These are phyloP conservation scores for Sesia apiformis DNA, from an alignment of 2,888 invertebrate genomes.

Conservation along the genomic window DNA sequence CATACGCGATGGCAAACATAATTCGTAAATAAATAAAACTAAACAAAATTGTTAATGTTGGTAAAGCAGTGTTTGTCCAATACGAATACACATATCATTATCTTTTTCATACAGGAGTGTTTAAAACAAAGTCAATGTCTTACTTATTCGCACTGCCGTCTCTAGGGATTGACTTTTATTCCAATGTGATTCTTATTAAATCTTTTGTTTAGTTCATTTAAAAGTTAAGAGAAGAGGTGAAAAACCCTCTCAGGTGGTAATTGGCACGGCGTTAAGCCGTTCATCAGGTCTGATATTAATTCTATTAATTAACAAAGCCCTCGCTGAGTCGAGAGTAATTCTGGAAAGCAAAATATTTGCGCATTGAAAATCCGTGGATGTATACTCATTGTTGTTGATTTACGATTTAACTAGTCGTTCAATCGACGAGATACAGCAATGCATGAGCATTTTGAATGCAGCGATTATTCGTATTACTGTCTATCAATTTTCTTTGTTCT, in stretches of 20 bases:
- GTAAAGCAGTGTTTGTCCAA: too few species aligned
- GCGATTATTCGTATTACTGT: not conserved
- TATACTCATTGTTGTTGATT: conserved; percentile 52
- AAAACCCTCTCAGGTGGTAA: not conserved
- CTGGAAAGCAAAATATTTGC: conserved; percentile 47
- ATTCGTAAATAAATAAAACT: too few species aligned
- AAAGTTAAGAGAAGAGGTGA: not conserved
- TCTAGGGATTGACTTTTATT: too few species aligned
- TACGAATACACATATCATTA: too few species aligned
- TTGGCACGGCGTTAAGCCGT: conserved; percentile 14
- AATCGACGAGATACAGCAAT: conserved; percentile 37
- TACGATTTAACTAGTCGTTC: conserved; percentile 64
- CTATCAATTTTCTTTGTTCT: too few species aligned
- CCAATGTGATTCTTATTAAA: too few species aligned
- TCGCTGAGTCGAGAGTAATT: conserved; percentile 35
- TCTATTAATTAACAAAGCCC: conserved; percentile 51
- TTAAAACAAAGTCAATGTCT: too few species aligned
- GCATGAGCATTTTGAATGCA: conserved; percentile 12
- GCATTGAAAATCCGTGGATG: conserved; percentile 52
- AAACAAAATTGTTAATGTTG: too few species aligned
- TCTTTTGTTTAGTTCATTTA: not conserved
- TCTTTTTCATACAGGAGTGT: too few species aligned
- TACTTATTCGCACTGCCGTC: too few species aligned
- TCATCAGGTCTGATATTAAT: conserved; percentile 43
- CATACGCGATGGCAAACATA: too few species aligned